Conservation (phyloP, 2,888 invertebrate species). For the Torymus tubicola region DNA sequence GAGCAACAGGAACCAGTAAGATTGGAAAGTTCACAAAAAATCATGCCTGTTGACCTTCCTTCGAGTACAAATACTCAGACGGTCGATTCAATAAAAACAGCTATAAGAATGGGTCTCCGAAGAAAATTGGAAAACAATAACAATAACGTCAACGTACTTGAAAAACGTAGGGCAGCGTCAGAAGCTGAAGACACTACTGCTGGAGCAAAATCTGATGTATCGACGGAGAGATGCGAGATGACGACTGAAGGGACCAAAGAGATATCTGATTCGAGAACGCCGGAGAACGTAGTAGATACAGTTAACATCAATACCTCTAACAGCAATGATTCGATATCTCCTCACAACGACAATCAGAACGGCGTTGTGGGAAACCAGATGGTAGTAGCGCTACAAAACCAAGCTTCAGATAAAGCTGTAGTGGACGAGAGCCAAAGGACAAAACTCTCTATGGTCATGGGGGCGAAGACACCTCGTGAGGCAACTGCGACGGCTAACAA, state of each 20-base stretch:
- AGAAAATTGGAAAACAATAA: slow-evolving; percentile 48
- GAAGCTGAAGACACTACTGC: too few relatives aligned
- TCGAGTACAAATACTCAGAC: too few relatives aligned
- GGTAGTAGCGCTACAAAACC: slow-evolving; percentile 22
- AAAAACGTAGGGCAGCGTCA: slow-evolving; percentile 8
- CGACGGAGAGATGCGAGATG: too few relatives aligned
- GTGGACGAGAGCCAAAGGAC: slow-evolving; percentile 43
- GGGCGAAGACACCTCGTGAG: slow-evolving; percentile 34
- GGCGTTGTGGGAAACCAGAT: slow-evolving; percentile 23
- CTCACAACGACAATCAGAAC: slow-evolving; percentile 4
- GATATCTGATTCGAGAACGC: too few relatives aligned
- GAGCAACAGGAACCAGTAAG: too few relatives aligned
- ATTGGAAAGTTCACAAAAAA: too few relatives aligned
- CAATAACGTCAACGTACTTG: slow-evolving; percentile 22
- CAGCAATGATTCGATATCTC: background rate
- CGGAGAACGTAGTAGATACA: too few relatives aligned
- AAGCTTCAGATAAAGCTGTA: slow-evolving; percentile 5
- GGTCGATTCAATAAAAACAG: slow-evolving; percentile 8
- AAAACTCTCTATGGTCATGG: slow-evolving; percentile 48
- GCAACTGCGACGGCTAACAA: background rate
- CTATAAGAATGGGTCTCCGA: slow-evolving; percentile 8
- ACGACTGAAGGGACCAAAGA: too few relatives aligned
- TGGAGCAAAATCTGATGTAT: too few relatives aligned
- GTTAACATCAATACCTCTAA: background rate
- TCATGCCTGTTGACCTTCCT: too few relatives aligned